Percentiles rank a stretch among this genome's conserved stretches.
Evolutionary conservation across 2,888 invertebrate genomes (phyloP).

Genomic region (Thysanoteuthis rhombus): DNA sequence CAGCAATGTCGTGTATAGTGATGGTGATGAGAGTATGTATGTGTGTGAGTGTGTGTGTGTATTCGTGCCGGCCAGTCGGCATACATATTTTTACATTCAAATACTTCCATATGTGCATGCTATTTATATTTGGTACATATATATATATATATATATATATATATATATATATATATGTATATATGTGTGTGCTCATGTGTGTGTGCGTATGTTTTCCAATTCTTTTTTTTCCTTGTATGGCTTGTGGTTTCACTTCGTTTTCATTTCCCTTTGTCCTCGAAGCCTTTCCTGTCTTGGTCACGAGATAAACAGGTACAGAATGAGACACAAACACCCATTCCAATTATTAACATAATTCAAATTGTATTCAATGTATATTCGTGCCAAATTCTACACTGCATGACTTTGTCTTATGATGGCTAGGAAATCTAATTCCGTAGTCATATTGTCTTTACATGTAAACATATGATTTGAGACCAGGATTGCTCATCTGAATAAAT

Average conservation of each 20-base stretch:
- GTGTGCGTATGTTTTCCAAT: background rate
- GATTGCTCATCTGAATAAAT: background rate
- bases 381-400: background rate
- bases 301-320: background rate
- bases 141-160: too few species aligned
- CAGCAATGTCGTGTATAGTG: too few species aligned
- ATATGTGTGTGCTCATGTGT: background rate
- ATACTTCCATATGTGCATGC: too few species aligned
- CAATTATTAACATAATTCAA: background rate
- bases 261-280: background rate
- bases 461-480: background rate
- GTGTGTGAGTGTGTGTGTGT: too few species aligned
- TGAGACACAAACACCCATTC: background rate
- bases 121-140: too few species aligned
- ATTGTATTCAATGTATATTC: background rate
- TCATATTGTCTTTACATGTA: too few species aligned
- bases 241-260: background rate
- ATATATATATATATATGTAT: background rate
- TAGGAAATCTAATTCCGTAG: background rate
- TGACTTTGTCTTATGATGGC: background rate
- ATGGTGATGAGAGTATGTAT: too few species aligned
- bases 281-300: background rate
- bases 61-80: too few species aligned
- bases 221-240: background rate
- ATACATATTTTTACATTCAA: too few species aligned